Percentiles rank a stretch among this genome's conserved stretches.
Conservation (phyloP, 2,113 vertebrate species). For the Scomber scombrus region DNA sequence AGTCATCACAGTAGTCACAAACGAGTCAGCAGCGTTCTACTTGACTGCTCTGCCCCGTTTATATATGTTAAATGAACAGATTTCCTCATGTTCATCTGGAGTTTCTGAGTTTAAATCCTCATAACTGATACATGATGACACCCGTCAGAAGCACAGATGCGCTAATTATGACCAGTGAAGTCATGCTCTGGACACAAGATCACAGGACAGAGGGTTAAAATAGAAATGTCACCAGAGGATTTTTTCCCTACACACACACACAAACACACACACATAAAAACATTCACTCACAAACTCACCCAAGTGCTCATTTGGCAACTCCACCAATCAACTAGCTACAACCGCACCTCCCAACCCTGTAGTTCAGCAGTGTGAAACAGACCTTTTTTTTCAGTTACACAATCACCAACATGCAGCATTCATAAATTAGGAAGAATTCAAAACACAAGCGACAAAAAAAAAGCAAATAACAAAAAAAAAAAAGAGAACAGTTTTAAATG, state of each 20-base stretch:
- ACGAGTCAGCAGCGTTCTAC: constrained; percentile 5
- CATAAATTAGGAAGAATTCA: constrained; percentile 74
- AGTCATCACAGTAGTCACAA: constrained; percentile 61
- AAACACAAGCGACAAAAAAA: constrained; percentile 51
- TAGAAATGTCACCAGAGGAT: constrained; percentile 28
- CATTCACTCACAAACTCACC: constrained; percentile 32
- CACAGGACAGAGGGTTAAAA: constrained; percentile 46
- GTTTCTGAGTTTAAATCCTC: not conserved
- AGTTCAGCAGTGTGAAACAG: constrained; percentile 41
- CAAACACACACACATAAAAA: constrained; percentile 13
- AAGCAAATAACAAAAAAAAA: constrained; percentile 23
- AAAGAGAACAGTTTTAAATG: constrained; percentile 43
- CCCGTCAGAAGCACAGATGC: not conserved
- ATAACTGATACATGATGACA: not conserved
- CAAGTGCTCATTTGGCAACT: constrained; percentile 69
- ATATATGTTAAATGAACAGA: not conserved
- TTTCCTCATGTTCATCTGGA: not conserved
- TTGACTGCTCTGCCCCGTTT: constrained; percentile 17
- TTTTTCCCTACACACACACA: not conserved
- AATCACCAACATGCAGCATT: constrained; percentile 71
- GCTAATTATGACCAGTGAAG: not conserved
- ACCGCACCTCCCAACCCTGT: constrained; percentile 53
- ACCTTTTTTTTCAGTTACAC: constrained; percentile 52
- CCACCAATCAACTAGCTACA: constrained; percentile 48
- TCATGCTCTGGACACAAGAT: constrained; percentile 39